phyloP scores from a whole-genome alignment of 1,140 invertebrate species.

The Heliconius congener region DNA sequence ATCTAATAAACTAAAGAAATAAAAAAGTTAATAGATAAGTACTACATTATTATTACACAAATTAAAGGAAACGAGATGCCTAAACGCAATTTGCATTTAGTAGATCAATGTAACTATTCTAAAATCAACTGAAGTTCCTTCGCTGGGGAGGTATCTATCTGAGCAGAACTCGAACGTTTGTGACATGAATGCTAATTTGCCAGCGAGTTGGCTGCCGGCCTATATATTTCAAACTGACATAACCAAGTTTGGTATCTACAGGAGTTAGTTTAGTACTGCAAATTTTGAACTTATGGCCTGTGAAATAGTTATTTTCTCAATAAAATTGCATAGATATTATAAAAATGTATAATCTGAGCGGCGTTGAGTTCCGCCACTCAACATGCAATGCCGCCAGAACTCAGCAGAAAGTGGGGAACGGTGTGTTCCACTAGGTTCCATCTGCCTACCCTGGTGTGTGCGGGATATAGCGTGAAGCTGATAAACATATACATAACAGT shows the following conservation, averaged over 20 bases:
- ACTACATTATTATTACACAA: neutral
- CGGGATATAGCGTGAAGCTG: too few relatives aligned
- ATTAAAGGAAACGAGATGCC: neutral
- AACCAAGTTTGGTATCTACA: neutral
- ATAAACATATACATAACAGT: too few relatives aligned
- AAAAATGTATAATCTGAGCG: too few relatives aligned
- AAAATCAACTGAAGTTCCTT: neutral
- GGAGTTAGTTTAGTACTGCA: neutral
- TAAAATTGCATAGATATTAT: too few relatives aligned
- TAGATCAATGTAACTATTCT: neutral
- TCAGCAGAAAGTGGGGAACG: too few relatives aligned
- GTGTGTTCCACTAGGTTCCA: too few relatives aligned
- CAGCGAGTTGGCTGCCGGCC: neutral
- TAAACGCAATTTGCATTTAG: neutral
- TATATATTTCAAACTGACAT: constrained; percentile 11
- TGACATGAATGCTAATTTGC: constrained; percentile 26
- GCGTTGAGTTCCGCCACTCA: too few relatives aligned
- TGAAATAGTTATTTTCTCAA: too few relatives aligned
- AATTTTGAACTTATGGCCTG: neutral
- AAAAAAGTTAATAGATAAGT: neutral
- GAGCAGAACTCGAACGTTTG: constrained; percentile 11
- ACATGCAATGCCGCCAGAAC: too few relatives aligned
- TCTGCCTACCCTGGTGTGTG: too few relatives aligned
- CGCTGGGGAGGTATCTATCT: constrained; percentile 1
- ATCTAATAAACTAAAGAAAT: too few relatives aligned